These are phyloP conservation scores for Psammodynastes pulverulentus DNA, from an alignment of 2,113 vertebrate genomes.

Conservation along the genomic window DNA sequence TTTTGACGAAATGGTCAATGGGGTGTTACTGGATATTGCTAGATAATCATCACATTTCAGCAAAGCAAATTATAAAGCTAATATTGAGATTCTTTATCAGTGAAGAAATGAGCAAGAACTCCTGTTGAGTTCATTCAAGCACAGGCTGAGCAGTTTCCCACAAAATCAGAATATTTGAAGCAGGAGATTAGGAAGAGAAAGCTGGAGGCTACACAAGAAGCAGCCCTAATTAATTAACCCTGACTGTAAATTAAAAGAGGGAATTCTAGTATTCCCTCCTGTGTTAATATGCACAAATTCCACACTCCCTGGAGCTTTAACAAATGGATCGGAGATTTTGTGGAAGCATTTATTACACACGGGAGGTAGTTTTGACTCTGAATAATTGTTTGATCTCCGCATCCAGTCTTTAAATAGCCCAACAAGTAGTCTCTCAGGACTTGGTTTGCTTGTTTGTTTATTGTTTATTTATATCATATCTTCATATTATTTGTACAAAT, in stretches of 20 bases:
- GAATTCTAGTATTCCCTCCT: background rate
- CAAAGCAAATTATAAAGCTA: background rate
- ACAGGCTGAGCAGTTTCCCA: background rate
- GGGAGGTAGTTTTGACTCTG: background rate
- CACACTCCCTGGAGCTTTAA: background rate
- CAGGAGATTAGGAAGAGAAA: background rate
- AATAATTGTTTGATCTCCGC: background rate
- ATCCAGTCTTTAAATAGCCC: background rate
- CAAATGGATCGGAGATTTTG: background rate
- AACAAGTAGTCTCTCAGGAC: background rate
- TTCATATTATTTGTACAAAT: background rate
- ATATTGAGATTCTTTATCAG: background rate
- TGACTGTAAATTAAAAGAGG: background rate
- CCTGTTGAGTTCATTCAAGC: background rate
- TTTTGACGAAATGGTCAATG: background rate
- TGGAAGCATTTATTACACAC: background rate
- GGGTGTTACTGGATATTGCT: background rate
- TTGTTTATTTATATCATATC: background rate
- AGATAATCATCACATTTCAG: background rate
- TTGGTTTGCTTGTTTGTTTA: background rate
- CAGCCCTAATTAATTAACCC: constrained; percentile 1
- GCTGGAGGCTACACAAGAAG: background rate
- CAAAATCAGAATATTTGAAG: background rate
- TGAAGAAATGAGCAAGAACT: background rate
- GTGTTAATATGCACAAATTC: background rate